A percentile compares a stretch with the other conserved stretches of the same genome.
phyloP scores from a whole-genome alignment of 2,888 invertebrate species.

The Mallateleia sp. region DNA sequence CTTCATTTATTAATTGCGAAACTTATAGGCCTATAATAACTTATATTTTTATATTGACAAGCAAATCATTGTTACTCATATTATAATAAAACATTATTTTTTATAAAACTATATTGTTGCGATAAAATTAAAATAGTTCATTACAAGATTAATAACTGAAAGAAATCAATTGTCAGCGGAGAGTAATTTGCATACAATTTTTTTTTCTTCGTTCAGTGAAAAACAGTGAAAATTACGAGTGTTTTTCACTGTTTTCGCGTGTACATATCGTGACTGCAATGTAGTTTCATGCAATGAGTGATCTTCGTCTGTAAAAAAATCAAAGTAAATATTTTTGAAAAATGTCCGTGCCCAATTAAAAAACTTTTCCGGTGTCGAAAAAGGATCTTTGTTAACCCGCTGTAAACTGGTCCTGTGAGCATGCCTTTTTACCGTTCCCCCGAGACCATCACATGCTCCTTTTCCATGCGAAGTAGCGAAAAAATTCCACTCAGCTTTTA shows the following conservation, averaged over 20 bases:
- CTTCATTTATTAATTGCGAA: too few species aligned
- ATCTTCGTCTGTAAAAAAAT: background rate
- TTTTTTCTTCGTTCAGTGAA: background rate
- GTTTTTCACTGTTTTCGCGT: slow-evolving; percentile 16
- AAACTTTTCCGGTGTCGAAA: background rate
- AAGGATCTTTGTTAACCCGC: background rate
- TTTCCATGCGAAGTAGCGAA: background rate
- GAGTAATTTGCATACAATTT: background rate
- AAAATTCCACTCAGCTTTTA: background rate
- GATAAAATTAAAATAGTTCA: too few species aligned
- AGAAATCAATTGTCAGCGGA: too few species aligned
- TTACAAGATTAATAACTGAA: too few species aligned
- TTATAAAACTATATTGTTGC: too few species aligned
- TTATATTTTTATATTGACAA: too few species aligned
- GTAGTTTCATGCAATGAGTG: background rate
- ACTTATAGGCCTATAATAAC: too few species aligned
- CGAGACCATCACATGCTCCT: background rate
- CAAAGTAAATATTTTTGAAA: background rate
- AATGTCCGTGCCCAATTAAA: background rate
- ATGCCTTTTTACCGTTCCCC: background rate
- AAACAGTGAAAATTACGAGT: slow-evolving; percentile 8
- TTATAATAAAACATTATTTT: too few species aligned
- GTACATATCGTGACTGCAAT: slow-evolving; percentile 9
- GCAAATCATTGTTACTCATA: too few species aligned
- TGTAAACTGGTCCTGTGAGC: background rate